Evolutionary conservation across 2,888 invertebrate species (phyloP).

Genomic region (Thecocarcelia acutangulata): DNA sequence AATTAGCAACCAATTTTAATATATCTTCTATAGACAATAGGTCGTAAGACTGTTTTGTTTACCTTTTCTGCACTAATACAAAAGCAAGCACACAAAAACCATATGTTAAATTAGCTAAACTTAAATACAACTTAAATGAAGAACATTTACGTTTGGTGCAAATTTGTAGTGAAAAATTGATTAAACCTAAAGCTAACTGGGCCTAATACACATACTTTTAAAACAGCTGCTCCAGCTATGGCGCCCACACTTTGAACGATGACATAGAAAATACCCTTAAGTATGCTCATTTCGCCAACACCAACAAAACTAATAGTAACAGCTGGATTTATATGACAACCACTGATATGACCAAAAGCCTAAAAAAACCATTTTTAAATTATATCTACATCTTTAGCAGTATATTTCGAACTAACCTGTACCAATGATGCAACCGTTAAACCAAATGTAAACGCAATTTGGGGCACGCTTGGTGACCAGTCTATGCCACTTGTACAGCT

Average conservation of each 20-base stretch:
- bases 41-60: too few relatives aligned
- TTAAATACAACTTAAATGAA: too few relatives aligned
- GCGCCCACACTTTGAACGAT: constrained; percentile 91
- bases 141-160: too few relatives aligned
- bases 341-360: constrained; percentile 92
- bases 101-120: too few relatives aligned
- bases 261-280: constrained; percentile 91
- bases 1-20: too few relatives aligned
- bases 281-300: constrained; percentile 90
- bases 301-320: constrained; percentile 91
- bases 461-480: constrained; percentile 79
- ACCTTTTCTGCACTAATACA: too few relatives aligned
- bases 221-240: constrained; percentile 89
- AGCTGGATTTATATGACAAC: constrained; percentile 96
- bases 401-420: constrained; percentile 84
- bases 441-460: constrained; percentile 94
- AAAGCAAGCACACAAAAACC: too few relatives aligned
- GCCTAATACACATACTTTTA: constrained; percentile 84
- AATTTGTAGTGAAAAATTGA: too few relatives aligned
- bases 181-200: too few relatives aligned
- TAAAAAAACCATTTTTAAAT: constrained; percentile 78
- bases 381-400: too few relatives aligned
- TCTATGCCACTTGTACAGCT: constrained; percentile 83
- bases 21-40: too few relatives aligned
- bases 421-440: constrained; percentile 92